Conservation (phyloP, 2,888 invertebrate species). For the Cactoblastis cactorum region DNA sequence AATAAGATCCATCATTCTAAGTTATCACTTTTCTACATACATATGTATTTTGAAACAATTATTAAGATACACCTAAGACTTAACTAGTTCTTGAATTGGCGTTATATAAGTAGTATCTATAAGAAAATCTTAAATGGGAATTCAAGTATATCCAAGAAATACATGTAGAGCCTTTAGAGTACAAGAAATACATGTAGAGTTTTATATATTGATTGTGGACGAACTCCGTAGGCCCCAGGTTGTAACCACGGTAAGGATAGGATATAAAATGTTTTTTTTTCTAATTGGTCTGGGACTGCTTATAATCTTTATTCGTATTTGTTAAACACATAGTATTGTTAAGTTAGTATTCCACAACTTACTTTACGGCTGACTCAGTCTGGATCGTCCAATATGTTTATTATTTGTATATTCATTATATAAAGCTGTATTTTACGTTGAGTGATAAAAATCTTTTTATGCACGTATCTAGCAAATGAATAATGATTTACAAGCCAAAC, state of each 20-base stretch:
- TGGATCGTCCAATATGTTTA: no score
- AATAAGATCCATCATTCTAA: slow-evolving; percentile 38
- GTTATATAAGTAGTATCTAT: slow-evolving; percentile 8
- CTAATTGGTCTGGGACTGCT: no score
- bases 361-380: no score
- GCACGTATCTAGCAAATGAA: neutral
- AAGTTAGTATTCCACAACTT: no score
- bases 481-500: neutral
- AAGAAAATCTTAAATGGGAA: slow-evolving; percentile 13
- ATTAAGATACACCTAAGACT: slow-evolving; percentile 15
- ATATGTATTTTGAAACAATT: slow-evolving; percentile 22
- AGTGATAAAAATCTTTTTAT: slow-evolving; percentile 1
- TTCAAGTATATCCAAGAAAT: neutral
- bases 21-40: slow-evolving; percentile 36
- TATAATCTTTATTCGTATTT: no score
- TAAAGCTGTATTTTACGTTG: neutral
- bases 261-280: no score
- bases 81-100: slow-evolving; percentile 18
- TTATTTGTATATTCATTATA: neutral
- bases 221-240: no score
- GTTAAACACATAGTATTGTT: no score
- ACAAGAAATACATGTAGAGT: no score
- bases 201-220: no score
- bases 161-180: no score
- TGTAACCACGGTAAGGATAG: no score